A percentile compares a stretch with the other conserved stretches of the same genome.
phyloP scores from a whole-genome alignment of 92 coral and sea anemone genomes.

The Parazoanthus atlanticus region DNA sequence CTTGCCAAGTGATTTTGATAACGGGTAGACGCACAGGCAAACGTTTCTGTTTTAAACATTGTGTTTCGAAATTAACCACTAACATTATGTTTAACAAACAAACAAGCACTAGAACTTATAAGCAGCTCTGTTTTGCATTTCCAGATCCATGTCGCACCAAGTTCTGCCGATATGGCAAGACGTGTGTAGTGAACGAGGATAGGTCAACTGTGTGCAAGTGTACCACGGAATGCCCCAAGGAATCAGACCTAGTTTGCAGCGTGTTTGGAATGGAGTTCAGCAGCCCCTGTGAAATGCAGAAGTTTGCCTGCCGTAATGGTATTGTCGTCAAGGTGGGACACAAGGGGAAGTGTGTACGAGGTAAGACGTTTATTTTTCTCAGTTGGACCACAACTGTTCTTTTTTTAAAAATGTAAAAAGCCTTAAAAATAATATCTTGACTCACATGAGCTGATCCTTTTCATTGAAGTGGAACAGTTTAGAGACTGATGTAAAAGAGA shows the following conservation, averaged over 20 bases:
- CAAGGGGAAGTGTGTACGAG: constrained; percentile 61
- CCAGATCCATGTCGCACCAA: constrained; percentile 60
- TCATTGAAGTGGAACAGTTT: too few relatives aligned
- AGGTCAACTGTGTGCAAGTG: constrained; percentile 73
- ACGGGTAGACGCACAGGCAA: too few relatives aligned
- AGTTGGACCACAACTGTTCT: too few relatives aligned
- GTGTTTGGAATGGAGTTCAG: constrained; percentile 61
- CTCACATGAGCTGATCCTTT: too few relatives aligned
- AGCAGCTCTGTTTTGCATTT: neutral
- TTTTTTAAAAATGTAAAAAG: too few relatives aligned
- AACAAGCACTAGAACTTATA: neutral
- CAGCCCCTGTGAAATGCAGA: constrained; percentile 79
- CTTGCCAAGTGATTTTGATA: too few relatives aligned
- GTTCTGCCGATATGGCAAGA: constrained; percentile 71
- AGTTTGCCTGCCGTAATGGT: constrained; percentile 74
- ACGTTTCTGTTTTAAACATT: too few relatives aligned
- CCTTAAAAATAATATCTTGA: too few relatives aligned
- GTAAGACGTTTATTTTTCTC: constrained; percentile 12
- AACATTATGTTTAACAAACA: too few relatives aligned
- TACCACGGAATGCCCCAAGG: constrained; percentile 62
- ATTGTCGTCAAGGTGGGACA: constrained; percentile 58
- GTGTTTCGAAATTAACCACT: neutral
- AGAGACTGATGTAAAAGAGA: too few relatives aligned
- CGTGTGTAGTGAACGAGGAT: constrained; percentile 65
- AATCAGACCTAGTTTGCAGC: constrained; percentile 71